Evolutionary conservation across 2,113 vertebrate genomes (phyloP).

Genomic region (Circaetus gallicus): DNA sequence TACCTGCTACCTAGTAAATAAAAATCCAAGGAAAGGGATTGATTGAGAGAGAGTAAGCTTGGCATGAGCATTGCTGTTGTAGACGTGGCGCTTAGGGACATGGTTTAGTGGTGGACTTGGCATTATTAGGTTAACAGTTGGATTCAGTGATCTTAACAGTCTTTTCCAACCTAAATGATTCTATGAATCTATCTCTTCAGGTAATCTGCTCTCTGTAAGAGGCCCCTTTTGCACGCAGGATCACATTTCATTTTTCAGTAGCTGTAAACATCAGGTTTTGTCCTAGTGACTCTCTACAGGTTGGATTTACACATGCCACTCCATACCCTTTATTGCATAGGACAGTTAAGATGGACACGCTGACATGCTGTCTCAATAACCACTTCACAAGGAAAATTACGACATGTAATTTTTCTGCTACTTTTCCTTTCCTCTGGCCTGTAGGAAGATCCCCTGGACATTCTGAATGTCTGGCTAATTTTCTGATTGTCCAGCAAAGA

Average conservation of each 20-base stretch:
- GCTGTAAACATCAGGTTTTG: neutral
- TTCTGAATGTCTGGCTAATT: neutral
- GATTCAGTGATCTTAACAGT: fast-evolving
- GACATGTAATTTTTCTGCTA: neutral
- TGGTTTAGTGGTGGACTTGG: neutral
- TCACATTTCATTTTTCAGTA: neutral
- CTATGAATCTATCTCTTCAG: neutral
- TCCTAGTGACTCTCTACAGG: neutral
- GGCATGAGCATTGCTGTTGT: fast-evolving
- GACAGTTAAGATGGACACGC: neutral
- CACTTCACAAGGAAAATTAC: neutral
- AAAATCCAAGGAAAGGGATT: neutral
- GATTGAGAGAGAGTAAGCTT: neutral
- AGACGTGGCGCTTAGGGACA: neutral
- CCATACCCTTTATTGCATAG: neutral
- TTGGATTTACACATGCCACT: neutral
- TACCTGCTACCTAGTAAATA: neutral
- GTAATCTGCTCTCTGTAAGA: neutral
- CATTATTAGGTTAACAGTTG: neutral
- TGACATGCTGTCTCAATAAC: neutral
- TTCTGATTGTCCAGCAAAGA: neutral
- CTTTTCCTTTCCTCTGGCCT: neutral
- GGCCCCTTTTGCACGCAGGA: fast-evolving
- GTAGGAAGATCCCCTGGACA: neutral
- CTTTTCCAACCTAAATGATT: neutral